Percentiles rank a stretch among this genome's conserved stretches.
phyloP scores from a whole-genome alignment of 2,888 invertebrate species.

The Priocnemis perturbator region DNA sequence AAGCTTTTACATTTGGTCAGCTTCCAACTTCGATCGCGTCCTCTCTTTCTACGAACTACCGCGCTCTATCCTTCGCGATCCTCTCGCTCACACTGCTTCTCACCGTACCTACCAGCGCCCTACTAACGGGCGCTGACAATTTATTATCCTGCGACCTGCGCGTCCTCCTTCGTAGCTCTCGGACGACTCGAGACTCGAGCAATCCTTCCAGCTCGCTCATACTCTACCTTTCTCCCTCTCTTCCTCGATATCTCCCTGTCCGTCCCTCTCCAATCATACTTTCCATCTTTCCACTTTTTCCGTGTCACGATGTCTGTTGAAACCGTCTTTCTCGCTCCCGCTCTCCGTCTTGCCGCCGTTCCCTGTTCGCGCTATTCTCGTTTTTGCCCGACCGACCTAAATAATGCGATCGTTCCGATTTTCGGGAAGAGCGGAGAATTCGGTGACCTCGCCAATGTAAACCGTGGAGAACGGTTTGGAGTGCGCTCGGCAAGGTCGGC shows the following conservation, averaged over 20 bases:
- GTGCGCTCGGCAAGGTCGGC: not conserved
- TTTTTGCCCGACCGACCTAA: constrained; percentile 19
- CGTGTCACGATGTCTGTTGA: not conserved
- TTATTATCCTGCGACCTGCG: constrained; percentile 25
- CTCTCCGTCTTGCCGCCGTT: not conserved
- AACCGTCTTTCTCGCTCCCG: not conserved
- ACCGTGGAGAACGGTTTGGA: no score
- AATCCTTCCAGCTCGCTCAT: not conserved
- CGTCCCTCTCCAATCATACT: not conserved
- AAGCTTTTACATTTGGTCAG: constrained; percentile 60
- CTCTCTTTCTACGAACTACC: not conserved
- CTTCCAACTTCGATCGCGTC: constrained; percentile 51
- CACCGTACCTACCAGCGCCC: constrained; percentile 4
- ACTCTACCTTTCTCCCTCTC: not conserved
- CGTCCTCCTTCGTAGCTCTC: not conserved
- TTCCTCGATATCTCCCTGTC: not conserved
- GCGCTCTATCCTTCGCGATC: not conserved
- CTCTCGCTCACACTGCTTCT: not conserved
- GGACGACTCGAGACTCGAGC: not conserved
- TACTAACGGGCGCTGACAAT: constrained; percentile 20
- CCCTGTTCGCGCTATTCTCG: not conserved
- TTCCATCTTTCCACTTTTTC: not conserved
- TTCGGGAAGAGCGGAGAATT: not conserved
- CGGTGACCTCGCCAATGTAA: not conserved
- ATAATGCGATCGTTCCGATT: constrained; percentile 16